phyloP scores from a whole-genome alignment of 2,113 vertebrate genomes.

The Saguinus imperator region DNA sequence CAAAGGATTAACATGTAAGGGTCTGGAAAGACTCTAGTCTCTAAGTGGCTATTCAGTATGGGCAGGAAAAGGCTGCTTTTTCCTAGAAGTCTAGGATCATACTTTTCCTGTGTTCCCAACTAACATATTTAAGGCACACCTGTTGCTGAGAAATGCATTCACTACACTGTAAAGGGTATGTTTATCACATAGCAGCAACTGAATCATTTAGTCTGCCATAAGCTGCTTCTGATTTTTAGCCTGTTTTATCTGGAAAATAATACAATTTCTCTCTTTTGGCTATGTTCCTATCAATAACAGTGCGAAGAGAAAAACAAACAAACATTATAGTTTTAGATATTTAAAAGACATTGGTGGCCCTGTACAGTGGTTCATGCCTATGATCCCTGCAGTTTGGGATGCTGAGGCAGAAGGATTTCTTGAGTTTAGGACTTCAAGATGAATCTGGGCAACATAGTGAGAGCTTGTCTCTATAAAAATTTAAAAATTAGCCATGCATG shows the following conservation, averaged over 20 bases:
- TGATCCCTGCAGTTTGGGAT: too few species aligned
- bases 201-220: not conserved
- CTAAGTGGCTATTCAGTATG: not conserved
- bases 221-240: not conserved
- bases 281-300: constrained; percentile 24
- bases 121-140: not conserved
- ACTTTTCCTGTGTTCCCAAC: not conserved
- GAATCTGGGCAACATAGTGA: too few species aligned
- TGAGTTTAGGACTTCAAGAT: too few species aligned
- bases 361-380: too few species aligned
- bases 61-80: not conserved
- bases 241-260: constrained; percentile 40
- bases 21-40: not conserved
- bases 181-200: not conserved
- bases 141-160: not conserved
- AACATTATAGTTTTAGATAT: not conserved
- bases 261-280: not conserved
- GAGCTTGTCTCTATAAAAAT: too few species aligned
- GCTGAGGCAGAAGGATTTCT: too few species aligned
- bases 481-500: too few species aligned
- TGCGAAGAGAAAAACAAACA: constrained; percentile 18
- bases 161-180: not conserved
- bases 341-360: not conserved
- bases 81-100: not conserved
- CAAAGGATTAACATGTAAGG: not conserved